A percentile compares a stretch with the other conserved stretches of the same genome.
These are phyloP conservation scores for Silurus asotus DNA, from an alignment of 2,113 vertebrate genomes.

Conservation along the genomic window DNA sequence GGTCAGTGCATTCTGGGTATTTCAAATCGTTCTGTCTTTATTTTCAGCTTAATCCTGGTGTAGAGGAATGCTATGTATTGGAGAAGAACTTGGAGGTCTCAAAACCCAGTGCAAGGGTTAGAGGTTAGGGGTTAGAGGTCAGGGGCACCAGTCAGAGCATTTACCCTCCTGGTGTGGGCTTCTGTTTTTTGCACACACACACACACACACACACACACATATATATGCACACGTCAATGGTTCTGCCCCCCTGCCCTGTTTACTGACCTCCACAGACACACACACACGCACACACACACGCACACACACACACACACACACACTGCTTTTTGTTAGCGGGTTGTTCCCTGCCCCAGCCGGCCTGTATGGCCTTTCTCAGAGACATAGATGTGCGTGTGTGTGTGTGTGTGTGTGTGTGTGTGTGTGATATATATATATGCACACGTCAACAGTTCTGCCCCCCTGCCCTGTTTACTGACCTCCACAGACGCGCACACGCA, in stretches of 20 bases:
- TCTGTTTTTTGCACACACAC: not conserved
- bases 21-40: not conserved
- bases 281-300: not conserved
- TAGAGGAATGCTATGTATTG: not conserved
- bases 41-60: not conserved
- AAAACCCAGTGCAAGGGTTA: not conserved
- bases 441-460: no score
- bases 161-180: constrained; percentile 9
- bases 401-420: no score
- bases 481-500: no score
- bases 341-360: constrained; percentile 17
- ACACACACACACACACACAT: constrained; percentile 17
- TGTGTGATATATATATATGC: no score
- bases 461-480: no score
- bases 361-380: constrained; percentile 33
- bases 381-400: no score
- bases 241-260: constrained; percentile 21
- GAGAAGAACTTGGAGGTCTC: not conserved
- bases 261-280: constrained; percentile 33
- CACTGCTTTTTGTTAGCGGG: constrained; percentile 18
- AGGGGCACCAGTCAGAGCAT: not conserved
- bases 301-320: constrained; percentile 7
- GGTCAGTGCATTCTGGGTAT: not conserved
- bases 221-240: constrained; percentile 22
- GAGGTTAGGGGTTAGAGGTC: constrained; percentile 1